A percentile compares a stretch with the other conserved stretches of the same genome.
These are phyloP conservation scores for Fragum whitleyi DNA, from an alignment of 2,888 invertebrate genomes.

Conservation along the genomic window DNA sequence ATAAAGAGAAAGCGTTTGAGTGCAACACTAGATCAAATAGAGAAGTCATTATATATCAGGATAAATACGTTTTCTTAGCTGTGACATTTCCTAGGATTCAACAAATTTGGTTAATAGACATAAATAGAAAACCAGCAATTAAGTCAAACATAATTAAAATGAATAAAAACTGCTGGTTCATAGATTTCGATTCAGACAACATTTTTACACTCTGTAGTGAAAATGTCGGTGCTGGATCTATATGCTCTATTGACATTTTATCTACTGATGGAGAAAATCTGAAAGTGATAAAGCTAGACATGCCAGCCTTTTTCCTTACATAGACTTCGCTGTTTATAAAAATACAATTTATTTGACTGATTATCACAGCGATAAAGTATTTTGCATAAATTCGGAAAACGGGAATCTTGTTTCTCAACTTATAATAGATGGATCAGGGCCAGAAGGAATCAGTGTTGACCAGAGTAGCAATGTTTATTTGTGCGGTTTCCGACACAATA, in stretches of 20 bases:
- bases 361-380: neutral
- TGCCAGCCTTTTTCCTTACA: neutral
- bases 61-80: neutral
- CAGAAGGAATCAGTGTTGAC: neutral
- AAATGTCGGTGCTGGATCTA: neutral
- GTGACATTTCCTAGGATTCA: neutral
- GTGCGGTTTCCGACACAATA: neutral
- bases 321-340: neutral
- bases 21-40: neutral
- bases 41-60: neutral
- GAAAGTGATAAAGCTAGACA: neutral
- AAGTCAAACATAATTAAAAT: neutral
- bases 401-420: neutral
- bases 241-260: neutral
- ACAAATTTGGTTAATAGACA: constrained; percentile 1
- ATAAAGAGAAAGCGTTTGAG: neutral
- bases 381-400: neutral
- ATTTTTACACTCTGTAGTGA: constrained; percentile 10
- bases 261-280: constrained; percentile 4
- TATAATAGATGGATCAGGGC: neutral
- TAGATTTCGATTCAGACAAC: neutral
- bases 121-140: neutral
- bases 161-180: neutral
- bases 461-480: neutral
- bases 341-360: neutral